Evolutionary conservation across 2,797 vertebrate species (phyloP).

Genomic region (Onychomys leucogaster): DNA sequence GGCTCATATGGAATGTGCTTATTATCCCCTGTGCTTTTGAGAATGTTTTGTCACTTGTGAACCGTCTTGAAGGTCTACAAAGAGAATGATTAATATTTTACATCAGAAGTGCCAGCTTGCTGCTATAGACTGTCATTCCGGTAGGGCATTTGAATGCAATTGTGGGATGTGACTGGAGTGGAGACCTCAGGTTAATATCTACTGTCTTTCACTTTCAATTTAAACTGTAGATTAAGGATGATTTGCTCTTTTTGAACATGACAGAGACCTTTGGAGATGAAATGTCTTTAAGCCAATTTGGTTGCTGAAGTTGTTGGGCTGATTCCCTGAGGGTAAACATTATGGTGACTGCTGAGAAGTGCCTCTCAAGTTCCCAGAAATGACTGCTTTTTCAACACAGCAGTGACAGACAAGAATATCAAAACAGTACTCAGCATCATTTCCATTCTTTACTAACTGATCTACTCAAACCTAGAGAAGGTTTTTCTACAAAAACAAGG

Average conservation of each 20-base stretch:
- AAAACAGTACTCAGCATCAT: neutral
- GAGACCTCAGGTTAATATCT: conserved; percentile 73
- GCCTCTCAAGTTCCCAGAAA: conserved; percentile 62
- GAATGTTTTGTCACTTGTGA: conserved; percentile 10
- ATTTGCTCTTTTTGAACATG: conserved; percentile 79
- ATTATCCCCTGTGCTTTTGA: conserved; percentile 40
- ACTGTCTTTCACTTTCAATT: conserved; percentile 73
- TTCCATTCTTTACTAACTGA: neutral
- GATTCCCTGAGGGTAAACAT: conserved; percentile 76
- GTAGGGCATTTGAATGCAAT: conserved; percentile 34
- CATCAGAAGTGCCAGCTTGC: neutral
- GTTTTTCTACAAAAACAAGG: neutral
- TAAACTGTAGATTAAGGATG: conserved; percentile 77
- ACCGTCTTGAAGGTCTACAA: conserved; percentile 29
- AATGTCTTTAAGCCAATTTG: conserved; percentile 79
- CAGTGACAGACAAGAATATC: conserved; percentile 9
- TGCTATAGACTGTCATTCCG: conserved; percentile 29
- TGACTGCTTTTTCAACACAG: neutral
- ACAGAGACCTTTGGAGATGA: conserved; percentile 79
- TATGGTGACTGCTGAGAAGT: neutral
- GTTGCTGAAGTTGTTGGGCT: conserved; percentile 65
- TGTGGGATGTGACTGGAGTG: neutral
- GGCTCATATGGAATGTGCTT: neutral
- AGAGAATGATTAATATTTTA: conserved; percentile 66
- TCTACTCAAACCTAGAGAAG: neutral